These are phyloP conservation scores for Corythornis vintsioides DNA, from an alignment of 2,113 vertebrate species.

Conservation along the genomic window DNA sequence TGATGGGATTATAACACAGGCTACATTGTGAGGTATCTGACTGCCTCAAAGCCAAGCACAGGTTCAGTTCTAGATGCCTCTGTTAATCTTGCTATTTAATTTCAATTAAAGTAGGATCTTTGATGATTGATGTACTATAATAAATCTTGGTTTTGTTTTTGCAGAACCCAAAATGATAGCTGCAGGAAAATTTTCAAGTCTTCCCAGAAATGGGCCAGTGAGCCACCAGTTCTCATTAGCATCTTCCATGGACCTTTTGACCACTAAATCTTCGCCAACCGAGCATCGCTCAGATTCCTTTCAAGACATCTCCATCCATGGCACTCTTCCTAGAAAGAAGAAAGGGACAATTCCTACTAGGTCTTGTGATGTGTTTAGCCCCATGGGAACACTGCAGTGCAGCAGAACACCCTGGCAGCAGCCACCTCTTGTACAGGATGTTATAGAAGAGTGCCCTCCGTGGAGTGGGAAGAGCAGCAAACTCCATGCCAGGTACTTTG, in stretches of 20 bases:
- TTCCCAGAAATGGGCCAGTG: constrained; percentile 82
- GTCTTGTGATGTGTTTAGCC: constrained; percentile 73
- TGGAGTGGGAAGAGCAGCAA: constrained; percentile 54
- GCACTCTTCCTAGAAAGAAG: constrained; percentile 93
- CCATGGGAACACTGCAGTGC: constrained; percentile 63
- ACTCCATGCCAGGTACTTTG: constrained; percentile 79
- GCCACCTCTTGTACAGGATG: constrained; percentile 74
- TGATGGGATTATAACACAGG: neutral
- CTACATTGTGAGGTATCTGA: neutral
- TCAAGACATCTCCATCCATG: constrained; percentile 90
- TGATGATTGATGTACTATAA: neutral
- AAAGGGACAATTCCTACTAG: constrained; percentile 74
- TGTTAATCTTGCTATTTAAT: constrained; percentile 7
- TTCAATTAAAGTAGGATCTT: neutral
- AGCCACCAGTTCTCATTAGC: constrained; percentile 80
- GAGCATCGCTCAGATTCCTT: constrained; percentile 73
- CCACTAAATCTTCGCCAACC: constrained; percentile 75
- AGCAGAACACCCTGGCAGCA: constrained; percentile 63
- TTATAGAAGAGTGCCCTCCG: constrained; percentile 79
- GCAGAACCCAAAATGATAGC: constrained; percentile 91
- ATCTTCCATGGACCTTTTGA: constrained; percentile 93
- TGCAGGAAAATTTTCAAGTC: constrained; percentile 91
- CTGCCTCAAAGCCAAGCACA: neutral
- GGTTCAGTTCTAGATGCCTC: neutral
- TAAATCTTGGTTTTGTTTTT: constrained; percentile 27